These are phyloP conservation scores for Yponomeuta plumbellus DNA, from an alignment of 2,888 invertebrate genomes.

Conservation along the genomic window DNA sequence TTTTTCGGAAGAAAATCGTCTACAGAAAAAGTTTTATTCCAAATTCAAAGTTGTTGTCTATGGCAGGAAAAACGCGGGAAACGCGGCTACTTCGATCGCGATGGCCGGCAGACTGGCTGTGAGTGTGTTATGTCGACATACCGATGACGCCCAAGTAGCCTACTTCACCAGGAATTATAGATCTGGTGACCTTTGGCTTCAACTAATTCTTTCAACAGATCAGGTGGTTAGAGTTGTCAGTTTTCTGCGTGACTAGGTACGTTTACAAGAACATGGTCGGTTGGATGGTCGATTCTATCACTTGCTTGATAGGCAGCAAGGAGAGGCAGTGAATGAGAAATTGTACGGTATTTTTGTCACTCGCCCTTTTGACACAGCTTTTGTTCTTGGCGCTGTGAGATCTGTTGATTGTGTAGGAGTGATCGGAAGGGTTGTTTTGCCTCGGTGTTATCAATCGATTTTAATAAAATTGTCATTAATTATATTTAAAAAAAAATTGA, in stretches of 20 bases:
- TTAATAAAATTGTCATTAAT: too few relatives aligned
- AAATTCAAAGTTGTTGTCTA: conserved; percentile 34
- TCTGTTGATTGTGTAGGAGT: too few relatives aligned
- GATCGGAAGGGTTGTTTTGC: too few relatives aligned
- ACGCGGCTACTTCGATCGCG: conserved; percentile 47
- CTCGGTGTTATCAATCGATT: too few relatives aligned
- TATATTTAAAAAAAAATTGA: too few relatives aligned
- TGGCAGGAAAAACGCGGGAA: conserved; percentile 44
- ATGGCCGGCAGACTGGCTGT: conserved; percentile 45
- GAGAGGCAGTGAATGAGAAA: too few relatives aligned
- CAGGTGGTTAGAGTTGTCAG: background rate
- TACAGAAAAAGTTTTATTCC: conserved; percentile 23
- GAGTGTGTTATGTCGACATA: conserved; percentile 5
- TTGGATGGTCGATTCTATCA: background rate
- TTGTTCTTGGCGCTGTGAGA: too few relatives aligned
- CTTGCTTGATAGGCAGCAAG: too few relatives aligned
- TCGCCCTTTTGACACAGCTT: too few relatives aligned
- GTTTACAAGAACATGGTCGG: conserved; percentile 5
- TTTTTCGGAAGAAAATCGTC: conserved; percentile 49
- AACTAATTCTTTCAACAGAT: background rate
- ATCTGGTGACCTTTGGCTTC: conserved; percentile 6
- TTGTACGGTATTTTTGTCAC: too few relatives aligned
- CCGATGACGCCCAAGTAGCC: conserved; percentile 13
- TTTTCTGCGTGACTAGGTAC: conserved; percentile 1
- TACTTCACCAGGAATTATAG: background rate